Evolutionary conservation across 2,888 invertebrate genomes (phyloP).

Genomic region (Synanthedon vespiformis): DNA sequence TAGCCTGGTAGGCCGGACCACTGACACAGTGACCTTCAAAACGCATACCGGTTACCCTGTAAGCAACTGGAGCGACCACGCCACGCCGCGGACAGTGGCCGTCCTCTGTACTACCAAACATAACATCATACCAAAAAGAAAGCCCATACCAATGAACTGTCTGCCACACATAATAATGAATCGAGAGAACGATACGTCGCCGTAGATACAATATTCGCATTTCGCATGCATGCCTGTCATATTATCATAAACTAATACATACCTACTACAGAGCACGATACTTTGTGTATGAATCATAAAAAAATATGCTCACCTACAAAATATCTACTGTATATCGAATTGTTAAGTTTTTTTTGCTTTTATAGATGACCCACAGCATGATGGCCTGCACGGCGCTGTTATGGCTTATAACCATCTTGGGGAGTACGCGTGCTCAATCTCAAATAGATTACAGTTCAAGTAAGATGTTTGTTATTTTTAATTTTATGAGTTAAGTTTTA

Average conservation of each 20-base stretch:
- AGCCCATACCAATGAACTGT: slow-evolving; percentile 9
- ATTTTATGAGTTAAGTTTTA: background rate
- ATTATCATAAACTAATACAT: too few species aligned
- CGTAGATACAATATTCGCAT: too few species aligned
- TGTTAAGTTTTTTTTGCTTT: slow-evolving; percentile 7
- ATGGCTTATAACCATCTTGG: slow-evolving; percentile 25
- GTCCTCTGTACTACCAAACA: slow-evolving; percentile 13
- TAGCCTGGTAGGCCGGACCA: slow-evolving; percentile 23
- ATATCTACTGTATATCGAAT: too few species aligned
- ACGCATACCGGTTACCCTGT: slow-evolving; percentile 39
- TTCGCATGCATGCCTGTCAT: too few species aligned
- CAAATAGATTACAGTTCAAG: slow-evolving; percentile 27
- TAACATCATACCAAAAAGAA: slow-evolving; percentile 31
- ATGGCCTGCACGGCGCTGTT: slow-evolving; percentile 19
- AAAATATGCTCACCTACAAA: too few species aligned
- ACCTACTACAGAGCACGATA: too few species aligned
- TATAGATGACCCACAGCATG: slow-evolving; percentile 32
- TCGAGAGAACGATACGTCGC: background rate
- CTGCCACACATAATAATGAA: background rate
- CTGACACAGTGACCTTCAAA: slow-evolving; percentile 59
- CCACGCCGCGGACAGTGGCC: slow-evolving; percentile 1
- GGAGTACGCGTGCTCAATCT: slow-evolving; percentile 30
- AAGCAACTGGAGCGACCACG: slow-evolving; percentile 30
- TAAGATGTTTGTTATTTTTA: slow-evolving; percentile 13
- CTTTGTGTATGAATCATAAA: too few species aligned